Evolutionary conservation across 2,888 invertebrate species (phyloP), one percentile per base, ranked within the genome.

Genomic region (Epirrhoe alternata): DNA sequence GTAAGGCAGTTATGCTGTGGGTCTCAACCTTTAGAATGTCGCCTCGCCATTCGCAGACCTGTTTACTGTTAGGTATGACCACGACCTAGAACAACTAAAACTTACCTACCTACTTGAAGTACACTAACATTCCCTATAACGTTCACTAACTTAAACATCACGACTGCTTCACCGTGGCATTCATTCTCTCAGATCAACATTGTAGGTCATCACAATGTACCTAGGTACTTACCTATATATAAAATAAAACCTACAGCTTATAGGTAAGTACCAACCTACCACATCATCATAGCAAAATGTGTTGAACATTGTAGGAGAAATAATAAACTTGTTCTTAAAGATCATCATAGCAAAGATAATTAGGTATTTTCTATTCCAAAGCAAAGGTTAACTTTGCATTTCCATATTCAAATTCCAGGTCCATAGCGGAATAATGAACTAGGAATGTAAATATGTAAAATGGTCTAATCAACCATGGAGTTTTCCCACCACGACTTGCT

Each of bases 61-160:
- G 47, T 53, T 54, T 49, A 58, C 58, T 49, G 58, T 60, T 45
- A 50, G 16, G 31, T 50, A 60, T 58, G 63, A 58, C 57, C 51
- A 30, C 31, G 63, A 63, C 52, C 63, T 63, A 65, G 65, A 61
- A 56, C 56, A 49, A 64, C 50, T 49, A 49, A 54, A 12, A 49
- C 16, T 14, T 47, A 42, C 12, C 38, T 42, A 24, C 24, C 24
- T 24, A 1, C 47, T 47, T 47, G 16, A 47, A 47, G 47, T 47
- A 16, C 47, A 45, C 14, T 6, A 1, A 47, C 45, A 3, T 24
- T 24, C 24, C 24, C 24, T 24, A 24, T 24, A 24, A 24, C 24
- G 24, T 24, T 24, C 24, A 24, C 24, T 24, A 3, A 3, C 24
- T 1, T 24, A 24, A 24, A 24, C 24, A 24, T 24, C 24, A 24